Evolutionary conservation across 2,797 vertebrate species (phyloP).

Genomic region (Gallinago stenura): DNA sequence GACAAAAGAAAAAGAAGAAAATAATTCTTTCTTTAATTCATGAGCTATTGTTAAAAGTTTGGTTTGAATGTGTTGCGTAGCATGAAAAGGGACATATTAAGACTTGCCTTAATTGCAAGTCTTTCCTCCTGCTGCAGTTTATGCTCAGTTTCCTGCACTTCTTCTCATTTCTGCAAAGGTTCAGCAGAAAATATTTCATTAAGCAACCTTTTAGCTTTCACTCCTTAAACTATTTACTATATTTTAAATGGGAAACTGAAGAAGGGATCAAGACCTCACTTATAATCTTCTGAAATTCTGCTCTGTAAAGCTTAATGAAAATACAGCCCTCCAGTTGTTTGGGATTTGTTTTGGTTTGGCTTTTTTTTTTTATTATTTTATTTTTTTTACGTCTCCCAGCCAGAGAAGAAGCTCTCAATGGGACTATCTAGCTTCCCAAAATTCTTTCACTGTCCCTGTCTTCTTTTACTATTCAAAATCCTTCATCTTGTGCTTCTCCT

Average conservation of each 20-base stretch:
- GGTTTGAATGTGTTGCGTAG: not conserved
- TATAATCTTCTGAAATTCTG: not conserved
- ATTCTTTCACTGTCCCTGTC: not conserved
- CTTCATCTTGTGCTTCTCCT: not conserved
- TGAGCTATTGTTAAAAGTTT: not conserved
- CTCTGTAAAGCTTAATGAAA: not conserved
- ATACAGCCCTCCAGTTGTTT: not conserved
- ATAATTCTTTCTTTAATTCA: not conserved
- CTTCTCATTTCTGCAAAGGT: not conserved
- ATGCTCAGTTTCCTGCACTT: not conserved
- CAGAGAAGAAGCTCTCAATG: not conserved
- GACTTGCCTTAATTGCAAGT: not conserved
- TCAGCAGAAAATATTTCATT: not conserved
- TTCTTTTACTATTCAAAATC: not conserved
- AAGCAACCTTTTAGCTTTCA: not conserved
- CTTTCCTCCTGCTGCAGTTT: not conserved
- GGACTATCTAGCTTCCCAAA: not conserved
- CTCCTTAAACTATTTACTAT: not conserved
- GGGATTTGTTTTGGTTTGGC: not conserved
- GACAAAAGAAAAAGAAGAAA: not conserved
- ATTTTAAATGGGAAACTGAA: not conserved
- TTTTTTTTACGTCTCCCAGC: not conserved
- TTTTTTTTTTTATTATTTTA: not conserved
- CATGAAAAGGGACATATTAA: not conserved
- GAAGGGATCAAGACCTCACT: not conserved